phyloP scores from a whole-genome alignment of 2,888 invertebrate species.

The Therioaphis trifolii region DNA sequence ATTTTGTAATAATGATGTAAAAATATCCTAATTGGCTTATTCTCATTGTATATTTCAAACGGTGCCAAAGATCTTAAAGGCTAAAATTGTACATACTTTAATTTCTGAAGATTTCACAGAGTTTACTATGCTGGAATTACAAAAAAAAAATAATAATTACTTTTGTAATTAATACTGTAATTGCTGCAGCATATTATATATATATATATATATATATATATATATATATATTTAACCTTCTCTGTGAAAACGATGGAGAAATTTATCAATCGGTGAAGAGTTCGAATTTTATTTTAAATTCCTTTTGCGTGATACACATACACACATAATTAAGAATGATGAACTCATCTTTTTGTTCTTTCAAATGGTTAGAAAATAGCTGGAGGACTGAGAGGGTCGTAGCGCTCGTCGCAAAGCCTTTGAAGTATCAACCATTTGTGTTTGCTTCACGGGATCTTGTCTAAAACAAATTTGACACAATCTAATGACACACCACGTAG shows the following conservation, averaged over 20 bases:
- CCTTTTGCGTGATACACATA: constrained; percentile 1
- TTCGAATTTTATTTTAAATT: background rate
- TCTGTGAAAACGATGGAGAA: background rate
- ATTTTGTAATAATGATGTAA: background rate
- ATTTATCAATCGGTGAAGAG: background rate
- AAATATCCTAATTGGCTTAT: background rate
- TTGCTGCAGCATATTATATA: too few species aligned
- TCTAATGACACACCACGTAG: constrained; percentile 13
- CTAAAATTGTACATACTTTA: too few species aligned
- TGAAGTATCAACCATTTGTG: constrained; percentile 17
- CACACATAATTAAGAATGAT: constrained; percentile 6
- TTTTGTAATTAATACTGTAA: too few species aligned
- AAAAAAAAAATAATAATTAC: too few species aligned
- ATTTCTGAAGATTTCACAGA: too few species aligned
- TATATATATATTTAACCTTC: background rate
- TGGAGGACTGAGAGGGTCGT: background rate
- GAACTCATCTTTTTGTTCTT: background rate
- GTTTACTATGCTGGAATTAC: too few species aligned
- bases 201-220: too few species aligned
- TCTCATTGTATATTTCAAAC: background rate
- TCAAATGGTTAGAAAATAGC: constrained; percentile 16
- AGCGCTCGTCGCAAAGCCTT: background rate
- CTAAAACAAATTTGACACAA: constrained; percentile 34
- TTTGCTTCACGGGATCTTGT: constrained; percentile 7
- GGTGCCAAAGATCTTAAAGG: too few species aligned